These are phyloP conservation scores for Chaenocephalus aceratus DNA, from an alignment of 2,113 vertebrate genomes.

Conservation along the genomic window DNA sequence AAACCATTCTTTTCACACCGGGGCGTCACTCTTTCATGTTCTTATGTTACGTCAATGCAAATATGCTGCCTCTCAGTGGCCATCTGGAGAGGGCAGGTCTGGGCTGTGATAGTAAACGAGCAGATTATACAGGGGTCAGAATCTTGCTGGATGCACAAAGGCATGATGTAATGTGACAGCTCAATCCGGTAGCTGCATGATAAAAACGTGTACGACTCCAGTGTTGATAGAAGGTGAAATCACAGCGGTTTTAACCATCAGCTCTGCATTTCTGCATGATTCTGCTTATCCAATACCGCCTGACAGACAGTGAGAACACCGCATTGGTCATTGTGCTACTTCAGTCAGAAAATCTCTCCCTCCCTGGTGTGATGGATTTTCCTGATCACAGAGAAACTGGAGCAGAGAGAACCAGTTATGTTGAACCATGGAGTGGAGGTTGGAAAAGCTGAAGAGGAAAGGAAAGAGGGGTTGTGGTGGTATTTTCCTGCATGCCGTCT, in stretches of 20 bases:
- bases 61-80: slow-evolving; percentile 69
- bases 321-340: slow-evolving; percentile 16
- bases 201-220: neutral
- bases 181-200: slow-evolving; percentile 4
- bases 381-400: slow-evolving; percentile 51
- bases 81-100: slow-evolving; percentile 59
- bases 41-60: slow-evolving; percentile 73
- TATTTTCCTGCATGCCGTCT: slow-evolving; percentile 71
- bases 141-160: slow-evolving; percentile 51
- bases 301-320: neutral
- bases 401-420: slow-evolving; percentile 61
- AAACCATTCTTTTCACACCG: slow-evolving; percentile 75
- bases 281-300: neutral
- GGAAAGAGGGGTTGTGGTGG: slow-evolving; percentile 35
- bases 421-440: slow-evolving; percentile 32
- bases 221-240: slow-evolving; percentile 18
- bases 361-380: slow-evolving; percentile 44
- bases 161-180: slow-evolving; percentile 50
- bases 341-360: slow-evolving; percentile 22
- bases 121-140: slow-evolving; percentile 62
- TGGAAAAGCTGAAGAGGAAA: slow-evolving; percentile 35
- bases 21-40: slow-evolving; percentile 75
- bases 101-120: slow-evolving; percentile 49
- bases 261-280: neutral
- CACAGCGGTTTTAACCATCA: neutral